These are phyloP conservation scores for Zosterops pallidus DNA, from an alignment of 2,113 vertebrate genomes.

Conservation along the genomic window DNA sequence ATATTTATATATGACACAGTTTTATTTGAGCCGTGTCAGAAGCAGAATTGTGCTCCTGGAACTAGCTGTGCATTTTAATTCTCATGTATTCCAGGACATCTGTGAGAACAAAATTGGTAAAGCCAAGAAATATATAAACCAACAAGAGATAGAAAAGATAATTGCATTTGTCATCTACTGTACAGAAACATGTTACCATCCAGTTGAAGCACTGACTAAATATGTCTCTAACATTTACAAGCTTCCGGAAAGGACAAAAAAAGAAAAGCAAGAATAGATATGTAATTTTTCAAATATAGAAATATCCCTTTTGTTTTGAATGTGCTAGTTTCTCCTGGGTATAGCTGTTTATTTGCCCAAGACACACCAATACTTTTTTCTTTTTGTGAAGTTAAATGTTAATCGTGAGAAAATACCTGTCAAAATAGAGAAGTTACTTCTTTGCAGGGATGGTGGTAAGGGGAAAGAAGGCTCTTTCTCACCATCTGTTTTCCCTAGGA, in stretches of 20 bases:
- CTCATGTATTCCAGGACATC: background rate
- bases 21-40: background rate
- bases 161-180: constrained; percentile 24
- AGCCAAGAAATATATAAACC: background rate
- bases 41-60: background rate
- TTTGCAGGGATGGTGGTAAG: background rate
- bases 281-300: background rate
- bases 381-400: constrained; percentile 12
- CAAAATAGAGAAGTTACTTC: constrained; percentile 11
- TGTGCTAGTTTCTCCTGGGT: background rate
- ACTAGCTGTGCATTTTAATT: constrained; percentile 2
- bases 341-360: background rate
- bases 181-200: background rate
- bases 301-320: background rate
- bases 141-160: background rate
- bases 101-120: background rate
- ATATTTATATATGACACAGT: background rate
- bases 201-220: constrained; percentile 10
- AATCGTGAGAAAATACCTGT: constrained; percentile 33
- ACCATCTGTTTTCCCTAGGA: constrained; percentile 56
- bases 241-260: background rate
- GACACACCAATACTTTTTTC: background rate
- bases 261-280: background rate
- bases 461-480: constrained; percentile 10
- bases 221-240: constrained; percentile 30